Base-by-base conservation (phyloP, 2,113 vertebrate genomes). In the Protobothrops flavoviridis region DNA sequence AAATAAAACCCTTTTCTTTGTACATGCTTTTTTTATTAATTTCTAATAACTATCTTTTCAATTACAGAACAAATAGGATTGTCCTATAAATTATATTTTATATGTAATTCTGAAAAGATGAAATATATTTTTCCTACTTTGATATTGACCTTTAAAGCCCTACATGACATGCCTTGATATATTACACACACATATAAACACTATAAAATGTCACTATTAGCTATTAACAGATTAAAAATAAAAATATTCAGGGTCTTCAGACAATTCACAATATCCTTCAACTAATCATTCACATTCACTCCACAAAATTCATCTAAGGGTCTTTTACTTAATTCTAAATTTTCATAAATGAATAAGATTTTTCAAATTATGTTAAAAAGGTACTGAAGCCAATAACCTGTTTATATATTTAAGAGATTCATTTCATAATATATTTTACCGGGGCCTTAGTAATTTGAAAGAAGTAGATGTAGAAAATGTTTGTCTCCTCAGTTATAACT, bases 381-480 rank as follows among this genome's bases (percentile, higher is more conserved):
- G 12, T n/a, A 33, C 29, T 69, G 64, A 69, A 69, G 15, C 13
- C 33, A 69, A 69, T 33, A 69, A 69, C 29, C 13, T n/a, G 12
- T 33, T 12, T 69, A 69, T 69, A 69, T 69, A 17, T n/a, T 33
- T 69, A 33, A 69, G 29, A 69, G 29, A 1, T 55, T 29, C 33
- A 13, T 45, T 90, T 45, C 13, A 8, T 50, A 55, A 91, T 85
- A 85, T 85, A 23, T 55, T 95, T 89, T 48, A 86, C 6, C 20
- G 9, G 61, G 88, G 81, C 45, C n/a, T 94, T 50, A 57, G 20
- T 89, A 24, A 26, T 93, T 88, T 89, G 26, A 61, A 94, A 93
- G 57, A 52, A 9, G 21, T 87, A 92, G 50, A 23, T 87, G 8
- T 21, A 43, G 52, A 43, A 59, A 74, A 69, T n/a, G 11, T 13